A percentile compares a stretch with the other conserved stretches of the same genome.
These are phyloP conservation scores for Sceloporus tristichus DNA, from an alignment of 2,113 vertebrate genomes.

Conservation along the genomic window DNA sequence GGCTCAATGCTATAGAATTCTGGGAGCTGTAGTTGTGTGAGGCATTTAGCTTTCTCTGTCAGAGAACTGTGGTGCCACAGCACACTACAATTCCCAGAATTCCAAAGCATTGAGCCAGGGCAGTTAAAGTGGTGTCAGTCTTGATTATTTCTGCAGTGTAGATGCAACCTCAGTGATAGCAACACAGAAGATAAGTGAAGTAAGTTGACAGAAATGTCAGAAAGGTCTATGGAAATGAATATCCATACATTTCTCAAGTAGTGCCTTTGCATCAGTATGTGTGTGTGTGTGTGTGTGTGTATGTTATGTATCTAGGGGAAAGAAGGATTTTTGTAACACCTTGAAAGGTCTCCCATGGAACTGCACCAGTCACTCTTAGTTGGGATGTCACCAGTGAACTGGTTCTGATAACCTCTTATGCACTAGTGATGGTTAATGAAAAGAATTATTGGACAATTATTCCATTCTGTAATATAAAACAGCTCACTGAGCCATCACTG, in stretches of 20 bases:
- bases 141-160: too few species aligned
- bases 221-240: background rate
- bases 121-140: too few species aligned
- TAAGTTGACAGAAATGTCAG: background rate
- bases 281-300: too few species aligned
- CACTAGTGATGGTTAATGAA: constrained; percentile 70
- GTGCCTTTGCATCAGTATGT: too few species aligned
- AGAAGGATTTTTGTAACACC: background rate
- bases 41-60: too few species aligned
- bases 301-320: background rate
- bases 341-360: background rate
- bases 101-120: too few species aligned
- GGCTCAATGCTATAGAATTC: too few species aligned
- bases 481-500: constrained; percentile 65
- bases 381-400: constrained; percentile 66
- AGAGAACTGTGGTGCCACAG: too few species aligned
- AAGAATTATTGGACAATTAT: constrained; percentile 73
- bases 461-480: constrained; percentile 69
- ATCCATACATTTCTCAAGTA: background rate
- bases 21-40: too few species aligned
- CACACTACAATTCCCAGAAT: too few species aligned
- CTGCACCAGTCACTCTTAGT: constrained; percentile 14
- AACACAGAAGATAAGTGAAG: background rate
- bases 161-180: too few species aligned
- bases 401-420: constrained; percentile 69